Evolutionary conservation across 2,113 vertebrate genomes (phyloP), one percentile per base, ranked within the genome.

Genomic region (Rhineura floridana): DNA sequence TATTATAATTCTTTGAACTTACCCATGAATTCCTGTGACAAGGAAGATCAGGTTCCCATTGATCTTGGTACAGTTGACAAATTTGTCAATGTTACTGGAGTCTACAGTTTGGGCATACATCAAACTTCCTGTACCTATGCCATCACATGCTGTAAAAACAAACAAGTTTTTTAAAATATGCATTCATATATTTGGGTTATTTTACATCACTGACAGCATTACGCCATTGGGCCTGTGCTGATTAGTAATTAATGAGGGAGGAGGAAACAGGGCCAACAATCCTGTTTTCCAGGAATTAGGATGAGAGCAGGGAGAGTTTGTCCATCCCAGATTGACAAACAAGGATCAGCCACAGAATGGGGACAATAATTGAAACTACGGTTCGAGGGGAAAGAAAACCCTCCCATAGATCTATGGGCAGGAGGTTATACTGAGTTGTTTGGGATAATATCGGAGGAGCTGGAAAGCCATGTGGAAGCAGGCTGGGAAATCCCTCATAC

Each of bases 31-130:
- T 33, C 99, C 99, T 6, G 98, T 99, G 86, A 99, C 98, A 81
- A 99, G 98, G 94, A 99, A 99, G 95, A 99, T 98, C 85, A 99
- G 97, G 95, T 99, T 99, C 89, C 99, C 99, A 67, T 99, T 99
- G 97, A 99, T 99, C 96, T 99, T 99, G 89, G 99, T 99, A 91
- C 99, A 99, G 97, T 99, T 99, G 91, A 99, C 96, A 91, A 99
- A 99, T 91, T 97, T 98, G 91, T 99, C 98, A 4, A 99, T 99
- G 93, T 99, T 99, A 95, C 98, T 99, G 92, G 98, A 98, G 91
- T 99, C 99, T 92, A 99, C 99, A 0, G 99, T 99, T 94, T 99
- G 99, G 48, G 98, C 98, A 1, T 97, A 96, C 94, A 97, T 97
- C 94, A 99, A 93, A n/a, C 97, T 98, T 63, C 98, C 99, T 0